Evolutionary conservation across 2,797 vertebrate genomes (phyloP).

Genomic region (Galaxias olidus): DNA sequence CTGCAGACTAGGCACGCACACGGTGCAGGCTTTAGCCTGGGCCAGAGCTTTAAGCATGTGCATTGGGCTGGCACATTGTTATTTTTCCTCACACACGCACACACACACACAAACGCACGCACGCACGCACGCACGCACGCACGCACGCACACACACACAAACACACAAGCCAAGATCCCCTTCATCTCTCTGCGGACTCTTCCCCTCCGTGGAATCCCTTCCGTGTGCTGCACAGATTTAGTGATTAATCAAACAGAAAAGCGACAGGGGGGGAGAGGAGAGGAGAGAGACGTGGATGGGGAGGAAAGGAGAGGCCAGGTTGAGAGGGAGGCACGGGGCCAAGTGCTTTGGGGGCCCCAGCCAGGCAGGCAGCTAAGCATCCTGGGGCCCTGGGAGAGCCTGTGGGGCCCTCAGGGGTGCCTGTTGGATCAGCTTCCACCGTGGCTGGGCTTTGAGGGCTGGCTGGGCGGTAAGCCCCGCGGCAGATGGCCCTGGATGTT

Average conservation of each 20-base stretch:
- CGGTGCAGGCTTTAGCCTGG: no score
- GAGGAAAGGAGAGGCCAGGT: constrained; percentile 50
- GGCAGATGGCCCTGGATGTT: constrained; percentile 97
- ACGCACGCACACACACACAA: constrained; percentile 16
- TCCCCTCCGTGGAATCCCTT: constrained; percentile 34
- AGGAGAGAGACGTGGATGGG: constrained; percentile 5
- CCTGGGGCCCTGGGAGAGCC: constrained; percentile 33
- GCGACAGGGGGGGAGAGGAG: constrained; percentile 54
- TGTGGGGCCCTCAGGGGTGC: constrained; percentile 59
- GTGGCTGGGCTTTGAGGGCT: constrained; percentile 88
- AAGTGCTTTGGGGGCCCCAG: constrained; percentile 41
- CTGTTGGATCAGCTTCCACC: constrained; percentile 85
- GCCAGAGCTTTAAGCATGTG: constrained; percentile 41
- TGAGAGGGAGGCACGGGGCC: constrained; percentile 21
- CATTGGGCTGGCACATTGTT: constrained; percentile 58
- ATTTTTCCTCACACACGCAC: not conserved
- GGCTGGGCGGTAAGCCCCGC: constrained; percentile 79
- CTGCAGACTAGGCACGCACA: no score
- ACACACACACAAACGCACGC: constrained; percentile 40
- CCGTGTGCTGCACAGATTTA: constrained; percentile 78
- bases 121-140: constrained; percentile 12
- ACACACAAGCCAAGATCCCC: constrained; percentile 18
- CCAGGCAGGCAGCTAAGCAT: constrained; percentile 59
- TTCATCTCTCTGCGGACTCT: not conserved
- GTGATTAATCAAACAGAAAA: constrained; percentile 81